These are phyloP conservation scores for Hecatera dysodea DNA, from an alignment of 2,888 invertebrate species.

Conservation along the genomic window DNA sequence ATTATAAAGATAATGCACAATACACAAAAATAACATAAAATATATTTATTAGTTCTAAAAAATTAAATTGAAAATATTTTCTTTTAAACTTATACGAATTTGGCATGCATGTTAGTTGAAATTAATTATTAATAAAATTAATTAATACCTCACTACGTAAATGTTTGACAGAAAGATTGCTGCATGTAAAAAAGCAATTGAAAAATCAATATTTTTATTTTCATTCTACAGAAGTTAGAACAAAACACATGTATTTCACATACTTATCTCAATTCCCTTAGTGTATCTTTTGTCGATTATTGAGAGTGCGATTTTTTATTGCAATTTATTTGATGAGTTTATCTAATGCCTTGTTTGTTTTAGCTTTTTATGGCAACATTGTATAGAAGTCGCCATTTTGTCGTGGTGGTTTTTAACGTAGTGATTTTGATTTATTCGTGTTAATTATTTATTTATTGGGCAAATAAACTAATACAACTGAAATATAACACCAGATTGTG, in stretches of 20 bases:
- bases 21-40: too few relatives aligned
- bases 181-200: background rate
- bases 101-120: too few relatives aligned
- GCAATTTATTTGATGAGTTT: background rate
- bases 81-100: background rate
- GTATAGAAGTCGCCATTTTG: slow-evolving; percentile 72
- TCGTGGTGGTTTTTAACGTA: slow-evolving; percentile 63
- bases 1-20: background rate
- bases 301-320: background rate
- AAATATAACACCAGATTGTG: slow-evolving; percentile 49
- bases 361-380: slow-evolving; percentile 35
- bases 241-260: background rate
- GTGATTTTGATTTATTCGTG: slow-evolving; percentile 62
- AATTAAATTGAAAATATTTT: background rate
- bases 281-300: background rate
- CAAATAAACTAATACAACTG: slow-evolving; percentile 28
- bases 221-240: background rate
- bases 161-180: slow-evolving; percentile 19
- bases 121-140: too few relatives aligned
- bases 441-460: slow-evolving; percentile 51
- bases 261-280: background rate
- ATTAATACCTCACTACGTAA: slow-evolving; percentile 22
- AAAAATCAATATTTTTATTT: slow-evolving; percentile 28
- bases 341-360: background rate
- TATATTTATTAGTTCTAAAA: background rate